Evolutionary conservation across 1,140 invertebrate species (phyloP), one percentile per base, ranked within the genome.

Genomic region (Drosophila hydei): DNA sequence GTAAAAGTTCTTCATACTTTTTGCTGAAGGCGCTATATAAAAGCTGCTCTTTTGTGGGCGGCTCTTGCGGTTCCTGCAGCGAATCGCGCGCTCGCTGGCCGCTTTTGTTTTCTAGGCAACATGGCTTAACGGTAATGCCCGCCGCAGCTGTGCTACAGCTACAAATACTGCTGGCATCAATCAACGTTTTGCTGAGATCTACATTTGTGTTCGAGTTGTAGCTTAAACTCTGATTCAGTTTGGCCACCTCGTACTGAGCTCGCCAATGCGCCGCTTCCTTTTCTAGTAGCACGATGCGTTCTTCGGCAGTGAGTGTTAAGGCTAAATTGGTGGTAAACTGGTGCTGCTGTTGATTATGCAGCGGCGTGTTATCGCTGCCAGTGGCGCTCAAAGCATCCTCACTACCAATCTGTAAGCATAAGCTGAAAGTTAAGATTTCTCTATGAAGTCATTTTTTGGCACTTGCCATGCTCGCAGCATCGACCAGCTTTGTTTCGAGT

Each of bases 261-360:
- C 93, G 93, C 93, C 93, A 94, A 61, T 94, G 92, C 50, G 93
- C 93, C 33, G 93, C 78, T 84, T 94, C 94, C 83, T 94, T 94
- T 73, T 94, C 93, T 52, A 94, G 71, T 33, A 61, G 30, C 1
- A 75, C 64, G 58, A 92, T 80, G 16, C 89, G 89, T 47, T 91
- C 84, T n/a, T 91, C 90, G 7, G 72, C 59, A 14, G 55, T 76
- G 18, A 65, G 40, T 40, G 59, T 33, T 71, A 65, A 45, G 56
- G 64, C 55, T 18, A 40, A 16, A 58, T 65, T 51, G 63, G 69
- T 56, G 36, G 61, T 50, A 25, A 40, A 21, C 45, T 71, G 64
- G n/a, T 70, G 52, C 16, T 75, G 76, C 14, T 72, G 61, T 33
- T 71, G 42, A 73, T 73, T 80, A 33, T 90, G 84, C 14, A 87